Evolutionary conservation across 92 coral and sea anemone species (phyloP).

Genomic region (Heteractis magnifica): DNA sequence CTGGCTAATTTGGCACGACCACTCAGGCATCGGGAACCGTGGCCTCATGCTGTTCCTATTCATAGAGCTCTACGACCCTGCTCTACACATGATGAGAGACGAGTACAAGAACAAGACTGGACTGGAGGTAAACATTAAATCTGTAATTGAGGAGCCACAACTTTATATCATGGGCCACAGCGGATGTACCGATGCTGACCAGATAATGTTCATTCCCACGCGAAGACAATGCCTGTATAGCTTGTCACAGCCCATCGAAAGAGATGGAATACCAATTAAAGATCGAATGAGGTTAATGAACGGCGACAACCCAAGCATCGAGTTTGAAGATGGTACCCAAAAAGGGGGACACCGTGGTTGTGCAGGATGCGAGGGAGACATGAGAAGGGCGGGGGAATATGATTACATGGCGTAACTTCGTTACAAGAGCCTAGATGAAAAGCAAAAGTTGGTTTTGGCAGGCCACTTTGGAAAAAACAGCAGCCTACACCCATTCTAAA

Average conservation of each 20-base stretch:
- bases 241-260: neutral
- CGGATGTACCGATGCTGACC: slow-evolving; percentile 7
- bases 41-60: neutral
- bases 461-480: slow-evolving; percentile 8
- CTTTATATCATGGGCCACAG: slow-evolving; percentile 5
- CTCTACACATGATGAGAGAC: neutral
- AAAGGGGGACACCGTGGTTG: slow-evolving; percentile 16
- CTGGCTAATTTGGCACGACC: too few species aligned
- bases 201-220: neutral
- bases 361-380: slow-evolving; percentile 35
- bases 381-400: slow-evolving; percentile 7
- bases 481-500: neutral
- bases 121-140: neutral
- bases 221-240: neutral
- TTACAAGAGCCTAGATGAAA: slow-evolving; percentile 24
- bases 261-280: neutral
- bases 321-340: slow-evolving; percentile 11
- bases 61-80: slow-evolving; percentile 23
- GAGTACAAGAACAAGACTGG: neutral
- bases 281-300: neutral
- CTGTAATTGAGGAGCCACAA: slow-evolving; percentile 4
- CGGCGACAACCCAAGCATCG: neutral
- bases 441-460: slow-evolving; percentile 10
- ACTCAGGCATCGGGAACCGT: too few species aligned
- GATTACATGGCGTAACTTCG: slow-evolving; percentile 18